Evolutionary conservation across 1,140 invertebrate genomes (phyloP), one percentile per base, ranked within the genome.

Genomic region (Conus ventricosus): DNA sequence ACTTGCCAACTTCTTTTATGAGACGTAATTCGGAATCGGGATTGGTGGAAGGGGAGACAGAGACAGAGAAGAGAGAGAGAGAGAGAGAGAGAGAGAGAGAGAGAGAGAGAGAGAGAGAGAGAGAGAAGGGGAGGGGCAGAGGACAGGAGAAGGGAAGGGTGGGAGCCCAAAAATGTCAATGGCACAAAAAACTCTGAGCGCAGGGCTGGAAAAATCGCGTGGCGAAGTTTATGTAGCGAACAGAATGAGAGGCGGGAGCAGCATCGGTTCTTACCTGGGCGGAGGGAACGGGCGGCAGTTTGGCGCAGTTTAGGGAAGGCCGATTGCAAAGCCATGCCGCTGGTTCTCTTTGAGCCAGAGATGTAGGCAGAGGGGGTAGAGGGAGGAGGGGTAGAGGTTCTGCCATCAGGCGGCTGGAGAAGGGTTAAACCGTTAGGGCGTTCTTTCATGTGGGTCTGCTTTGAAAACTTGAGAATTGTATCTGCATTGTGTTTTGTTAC

Each of bases 141-240:
- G 23, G n/a, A n/a, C 13, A n/a, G n/a, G 23, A 78, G 27, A n/a
- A n/a, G 75, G 27, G n/a, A 17, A n/a, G 23, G 75, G 27, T 11
- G 27, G 75, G 23, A 20, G n/a, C 75, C 10, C 23, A 80, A 80
- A 80, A 51, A 80, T 53, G 78, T 80, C 27, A 80, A 80, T 53
- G 78, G 78, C 78, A 13, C 78, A 80, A 39, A 80, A 80, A 80
- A 80, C 27, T 13, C 7, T 5, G 51, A 39, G 27, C 78, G 27
- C 78, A 80, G 10, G 27, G 20, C 78, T 80, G 78, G 78, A 53
- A 53, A 80, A 80, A 51, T 53, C 78, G 51, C 78, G 7, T 13
- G 78, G 25, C 78, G 23, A 53, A 80, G 78, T 80, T 80, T 80
- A 80, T 80, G 78, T 80, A 80, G 78, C 78, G 78, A 27, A 80